These are phyloP conservation scores for Tachuris rubrigastra DNA, from an alignment of 2,113 vertebrate species.

Conservation along the genomic window DNA sequence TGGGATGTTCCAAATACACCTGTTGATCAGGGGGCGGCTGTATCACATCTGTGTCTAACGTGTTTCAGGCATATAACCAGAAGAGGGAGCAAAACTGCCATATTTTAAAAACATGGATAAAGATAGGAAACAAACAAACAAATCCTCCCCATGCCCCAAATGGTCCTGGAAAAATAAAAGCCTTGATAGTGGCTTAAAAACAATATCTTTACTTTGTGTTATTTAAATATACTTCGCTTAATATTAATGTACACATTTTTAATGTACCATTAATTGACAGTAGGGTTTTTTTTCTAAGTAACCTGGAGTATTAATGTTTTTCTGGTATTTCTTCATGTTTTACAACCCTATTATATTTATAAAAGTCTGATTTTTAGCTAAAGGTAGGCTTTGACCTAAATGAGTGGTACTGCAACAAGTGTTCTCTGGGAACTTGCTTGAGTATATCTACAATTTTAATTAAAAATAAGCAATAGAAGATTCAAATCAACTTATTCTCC, in stretches of 20 bases:
- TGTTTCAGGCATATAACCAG: conserved; percentile 65
- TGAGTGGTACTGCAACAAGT: background rate
- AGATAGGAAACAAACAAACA: background rate
- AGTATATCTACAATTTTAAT: background rate
- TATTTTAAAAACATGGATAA: background rate
- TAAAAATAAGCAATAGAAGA: background rate
- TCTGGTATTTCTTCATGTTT: background rate
- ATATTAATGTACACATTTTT: background rate
- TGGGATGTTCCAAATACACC: rapidly evolving
- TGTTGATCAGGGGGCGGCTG: rapidly evolving
- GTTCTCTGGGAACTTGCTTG: background rate
- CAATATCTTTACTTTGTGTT: background rate
- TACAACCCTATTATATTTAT: background rate
- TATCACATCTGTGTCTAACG: rapidly evolving
- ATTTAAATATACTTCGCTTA: background rate
- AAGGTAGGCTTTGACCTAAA: background rate
- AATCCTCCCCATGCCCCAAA: background rate
- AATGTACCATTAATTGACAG: background rate
- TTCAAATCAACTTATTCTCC: background rate
- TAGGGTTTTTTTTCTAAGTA: background rate
- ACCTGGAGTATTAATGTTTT: background rate
- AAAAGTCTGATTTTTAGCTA: background rate
- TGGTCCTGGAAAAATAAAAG: background rate
- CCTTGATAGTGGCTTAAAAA: background rate
- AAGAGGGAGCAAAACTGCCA: conserved; percentile 78